phyloP scores from a whole-genome alignment of 2,797 vertebrate genomes.

The Gallirallus australis region DNA sequence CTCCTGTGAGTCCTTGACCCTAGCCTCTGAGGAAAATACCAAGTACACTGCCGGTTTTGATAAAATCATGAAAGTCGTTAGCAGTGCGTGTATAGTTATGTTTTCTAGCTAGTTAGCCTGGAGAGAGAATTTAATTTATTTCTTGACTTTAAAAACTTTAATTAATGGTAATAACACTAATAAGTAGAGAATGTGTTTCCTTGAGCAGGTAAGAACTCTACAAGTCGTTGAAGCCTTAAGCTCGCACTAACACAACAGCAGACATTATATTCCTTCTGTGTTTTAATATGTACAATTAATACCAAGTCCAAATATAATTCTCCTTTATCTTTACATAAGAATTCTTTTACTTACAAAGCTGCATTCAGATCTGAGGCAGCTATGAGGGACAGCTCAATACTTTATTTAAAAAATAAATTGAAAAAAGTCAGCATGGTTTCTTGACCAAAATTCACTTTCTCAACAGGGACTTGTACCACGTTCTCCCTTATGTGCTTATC shows the following conservation, averaged over 20 bases:
- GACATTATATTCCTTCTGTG: background rate
- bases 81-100: background rate
- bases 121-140: background rate
- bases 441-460: background rate
- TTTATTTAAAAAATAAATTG: background rate
- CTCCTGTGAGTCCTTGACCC: background rate
- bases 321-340: background rate
- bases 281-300: background rate
- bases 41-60: background rate
- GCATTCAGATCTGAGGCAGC: background rate
- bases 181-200: background rate
- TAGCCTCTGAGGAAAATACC: background rate
- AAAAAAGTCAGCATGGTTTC: background rate
- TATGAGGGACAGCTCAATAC: background rate
- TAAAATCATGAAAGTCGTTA: background rate
- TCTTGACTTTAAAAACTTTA: background rate
- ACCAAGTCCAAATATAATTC: background rate
- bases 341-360: background rate
- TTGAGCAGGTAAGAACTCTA: background rate
- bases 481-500: background rate
- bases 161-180: background rate
- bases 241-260: background rate
- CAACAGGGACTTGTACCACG: background rate
- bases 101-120: background rate
- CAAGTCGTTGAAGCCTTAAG: background rate